phyloP scores from a whole-genome alignment of 2,113 vertebrate genomes.

The Tragulus kanchil region DNA sequence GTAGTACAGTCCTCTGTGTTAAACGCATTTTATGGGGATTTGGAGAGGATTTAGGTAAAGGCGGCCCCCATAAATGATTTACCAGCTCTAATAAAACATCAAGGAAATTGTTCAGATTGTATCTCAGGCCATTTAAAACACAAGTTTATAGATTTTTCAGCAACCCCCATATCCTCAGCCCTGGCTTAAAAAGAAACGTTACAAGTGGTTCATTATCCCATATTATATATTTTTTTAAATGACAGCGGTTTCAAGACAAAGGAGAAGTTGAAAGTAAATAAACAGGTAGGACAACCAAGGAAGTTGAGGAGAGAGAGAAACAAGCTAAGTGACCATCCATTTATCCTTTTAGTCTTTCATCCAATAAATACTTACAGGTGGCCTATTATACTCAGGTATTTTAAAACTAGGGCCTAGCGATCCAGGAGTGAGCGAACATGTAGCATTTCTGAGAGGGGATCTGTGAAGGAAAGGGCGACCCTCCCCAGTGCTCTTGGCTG shows the following conservation, averaged over 20 bases:
- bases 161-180: constrained; percentile 81
- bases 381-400: neutral
- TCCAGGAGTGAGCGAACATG: neutral
- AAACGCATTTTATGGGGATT: constrained; percentile 87
- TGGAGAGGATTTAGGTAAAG: constrained; percentile 87
- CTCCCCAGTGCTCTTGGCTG: neutral
- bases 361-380: neutral
- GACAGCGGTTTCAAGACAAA: constrained; percentile 71
- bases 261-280: constrained; percentile 77
- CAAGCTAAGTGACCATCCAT: neutral
- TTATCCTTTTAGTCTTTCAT: neutral
- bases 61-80: constrained; percentile 87
- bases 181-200: constrained; percentile 77
- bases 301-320: constrained; percentile 37
- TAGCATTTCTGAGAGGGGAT: neutral
- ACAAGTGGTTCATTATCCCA: constrained; percentile 84
- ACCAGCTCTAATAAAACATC: constrained; percentile 89
- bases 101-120: constrained; percentile 89
- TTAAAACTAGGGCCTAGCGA: neutral
- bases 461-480: neutral
- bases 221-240: constrained; percentile 59
- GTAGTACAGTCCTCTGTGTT: constrained; percentile 81
- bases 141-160: constrained; percentile 84
- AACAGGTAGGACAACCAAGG: constrained; percentile 34
- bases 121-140: constrained; percentile 87